phyloP scores from a whole-genome alignment of 2,888 invertebrate genomes.

The Trilocha varians region DNA sequence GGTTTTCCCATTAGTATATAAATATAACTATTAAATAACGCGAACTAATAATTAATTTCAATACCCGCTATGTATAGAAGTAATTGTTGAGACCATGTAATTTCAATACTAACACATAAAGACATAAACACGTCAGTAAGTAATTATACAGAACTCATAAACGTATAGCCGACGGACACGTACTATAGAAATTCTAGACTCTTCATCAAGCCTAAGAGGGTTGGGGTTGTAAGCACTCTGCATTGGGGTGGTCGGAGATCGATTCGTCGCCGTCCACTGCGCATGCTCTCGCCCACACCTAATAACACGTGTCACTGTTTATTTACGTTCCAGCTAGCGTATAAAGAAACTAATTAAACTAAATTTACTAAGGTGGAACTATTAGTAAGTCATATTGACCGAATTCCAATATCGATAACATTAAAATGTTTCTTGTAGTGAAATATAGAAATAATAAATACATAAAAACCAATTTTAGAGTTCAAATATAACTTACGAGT shows the following conservation, averaged over 20 bases:
- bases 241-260: conserved; percentile 31
- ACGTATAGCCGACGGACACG: neutral
- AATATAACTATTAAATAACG: too few species aligned
- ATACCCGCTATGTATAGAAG: too few species aligned
- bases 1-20: too few species aligned
- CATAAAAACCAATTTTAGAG: too few species aligned
- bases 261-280: conserved; percentile 27
- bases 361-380: neutral
- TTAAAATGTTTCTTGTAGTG: too few species aligned
- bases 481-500: too few species aligned
- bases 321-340: conserved; percentile 63
- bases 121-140: neutral
- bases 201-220: conserved; percentile 1
- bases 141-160: neutral
- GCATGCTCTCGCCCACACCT: conserved; percentile 51
- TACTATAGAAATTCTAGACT: neutral
- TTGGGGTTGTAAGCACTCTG: conserved; percentile 14
- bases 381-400: neutral
- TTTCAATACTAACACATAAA: neutral
- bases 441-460: too few species aligned
- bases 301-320: conserved; percentile 66
- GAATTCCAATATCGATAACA: too few species aligned
- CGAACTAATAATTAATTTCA: too few species aligned
- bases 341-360: conserved; percentile 23
- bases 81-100: too few species aligned